A percentile compares a stretch with the other conserved stretches of the same genome.
phyloP scores from a whole-genome alignment of 2,888 invertebrate genomes.

The Hyppa rectilinea region DNA sequence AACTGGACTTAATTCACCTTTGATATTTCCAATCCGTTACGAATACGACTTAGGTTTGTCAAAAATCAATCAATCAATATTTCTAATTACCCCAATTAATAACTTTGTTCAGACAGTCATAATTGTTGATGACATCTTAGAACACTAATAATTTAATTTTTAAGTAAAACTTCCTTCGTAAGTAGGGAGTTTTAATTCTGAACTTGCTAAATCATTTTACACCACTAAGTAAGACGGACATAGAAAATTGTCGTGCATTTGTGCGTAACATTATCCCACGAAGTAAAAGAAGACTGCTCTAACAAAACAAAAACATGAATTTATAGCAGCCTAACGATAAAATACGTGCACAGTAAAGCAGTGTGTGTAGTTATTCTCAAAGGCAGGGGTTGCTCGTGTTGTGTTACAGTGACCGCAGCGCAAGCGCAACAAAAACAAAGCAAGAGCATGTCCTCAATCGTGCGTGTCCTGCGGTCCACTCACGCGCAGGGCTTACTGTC shows the following conservation, averaged over 20 bases:
- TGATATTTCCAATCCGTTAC: no score
- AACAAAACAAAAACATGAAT: constrained; percentile 17
- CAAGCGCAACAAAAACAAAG: constrained; percentile 86
- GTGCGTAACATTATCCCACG: constrained; percentile 18
- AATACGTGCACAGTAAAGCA: constrained; percentile 38
- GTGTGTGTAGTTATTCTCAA: constrained; percentile 67
- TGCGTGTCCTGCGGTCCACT: constrained; percentile 84
- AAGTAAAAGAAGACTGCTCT: not conserved
- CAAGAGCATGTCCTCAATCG: constrained; percentile 88
- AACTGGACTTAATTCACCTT: not conserved
- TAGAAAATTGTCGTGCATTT: not conserved
- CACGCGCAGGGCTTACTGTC: constrained; percentile 74
- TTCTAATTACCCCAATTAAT: not conserved
- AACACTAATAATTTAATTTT: not conserved
- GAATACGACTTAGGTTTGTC: not conserved
- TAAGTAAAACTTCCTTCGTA: not conserved
- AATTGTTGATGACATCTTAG: no score
- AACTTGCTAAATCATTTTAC: not conserved
- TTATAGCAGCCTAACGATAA: constrained; percentile 30
- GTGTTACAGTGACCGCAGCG: constrained; percentile 88
- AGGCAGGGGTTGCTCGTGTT: constrained; percentile 76
- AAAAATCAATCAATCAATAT: not conserved
- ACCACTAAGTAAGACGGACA: not conserved
- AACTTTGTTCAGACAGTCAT: no score
- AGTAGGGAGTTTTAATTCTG: not conserved